A percentile compares a stretch with the other conserved stretches of the same genome.
These are phyloP conservation scores for Platichthys flesus DNA, from an alignment of 2,113 vertebrate species.

Conservation along the genomic window DNA sequence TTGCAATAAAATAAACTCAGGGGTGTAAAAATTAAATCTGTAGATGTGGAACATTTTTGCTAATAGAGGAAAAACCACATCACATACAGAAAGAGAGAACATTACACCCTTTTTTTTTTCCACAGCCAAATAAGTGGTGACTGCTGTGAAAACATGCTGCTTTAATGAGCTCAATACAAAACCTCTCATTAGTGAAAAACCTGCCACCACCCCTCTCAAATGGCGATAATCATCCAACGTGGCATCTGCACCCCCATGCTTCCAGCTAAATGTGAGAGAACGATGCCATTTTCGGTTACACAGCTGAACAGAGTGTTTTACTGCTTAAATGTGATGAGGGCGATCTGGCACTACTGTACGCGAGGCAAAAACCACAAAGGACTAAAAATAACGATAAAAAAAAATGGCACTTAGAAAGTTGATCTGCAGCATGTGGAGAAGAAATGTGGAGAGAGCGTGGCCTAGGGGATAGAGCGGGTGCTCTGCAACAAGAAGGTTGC, in stretches of 20 bases:
- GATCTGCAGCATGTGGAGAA: background rate
- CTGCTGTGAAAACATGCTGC: slow-evolving; percentile 46
- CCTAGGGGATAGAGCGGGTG: no score
- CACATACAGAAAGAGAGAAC: background rate
- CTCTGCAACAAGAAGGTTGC: no score
- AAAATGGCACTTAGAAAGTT: slow-evolving; percentile 10
- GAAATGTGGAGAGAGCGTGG: no score
- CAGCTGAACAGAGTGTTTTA: slow-evolving; percentile 46
- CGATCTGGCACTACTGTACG: slow-evolving; percentile 2
- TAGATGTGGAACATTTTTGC: background rate
- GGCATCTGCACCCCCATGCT: slow-evolving; percentile 67
- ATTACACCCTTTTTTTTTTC: slow-evolving; percentile 2
- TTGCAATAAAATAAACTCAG: background rate
- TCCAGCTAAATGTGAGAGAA: slow-evolving; percentile 61
- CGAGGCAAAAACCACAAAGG: slow-evolving; percentile 1
- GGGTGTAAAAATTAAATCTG: background rate
- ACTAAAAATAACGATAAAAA: background rate
- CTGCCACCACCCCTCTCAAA: slow-evolving; percentile 60
- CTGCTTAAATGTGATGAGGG: slow-evolving; percentile 39
- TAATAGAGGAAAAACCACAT: background rate
- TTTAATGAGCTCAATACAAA: slow-evolving; percentile 66
- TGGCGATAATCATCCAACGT: slow-evolving; percentile 61
- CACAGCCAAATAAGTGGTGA: slow-evolving; percentile 2
- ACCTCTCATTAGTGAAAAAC: slow-evolving; percentile 59
- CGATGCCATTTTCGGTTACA: slow-evolving; percentile 47